Percentiles rank a stretch among this genome's conserved stretches.
Conservation (phyloP, 2,888 invertebrate species). For the Sarcophaga carnaria region DNA sequence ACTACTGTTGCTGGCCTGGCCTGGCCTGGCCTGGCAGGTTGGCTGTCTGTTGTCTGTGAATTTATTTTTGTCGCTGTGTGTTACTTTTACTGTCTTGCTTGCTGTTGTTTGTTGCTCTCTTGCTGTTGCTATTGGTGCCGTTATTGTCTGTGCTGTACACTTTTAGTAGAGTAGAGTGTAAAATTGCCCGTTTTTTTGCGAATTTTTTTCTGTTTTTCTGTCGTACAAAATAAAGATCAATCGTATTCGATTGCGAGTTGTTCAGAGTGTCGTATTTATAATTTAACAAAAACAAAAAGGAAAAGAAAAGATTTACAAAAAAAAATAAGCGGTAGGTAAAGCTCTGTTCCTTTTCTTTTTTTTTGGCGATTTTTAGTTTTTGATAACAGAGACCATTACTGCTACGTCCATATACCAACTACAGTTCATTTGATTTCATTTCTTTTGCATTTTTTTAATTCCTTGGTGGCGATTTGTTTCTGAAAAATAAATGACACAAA, state of each 20-base stretch:
- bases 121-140: conserved; percentile 3
- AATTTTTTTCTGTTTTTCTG: not conserved
- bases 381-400: conserved; percentile 58
- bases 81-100: conserved; percentile 18
- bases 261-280: conserved; percentile 56
- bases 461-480: conserved; percentile 61
- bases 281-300: not conserved
- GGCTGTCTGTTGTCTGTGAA: conserved; percentile 20
- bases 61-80: conserved; percentile 9
- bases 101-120: conserved; percentile 9
- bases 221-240: conserved; percentile 75
- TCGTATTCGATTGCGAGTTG: conserved; percentile 79
- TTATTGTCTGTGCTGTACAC: conserved; percentile 28
- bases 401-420: conserved; percentile 29
- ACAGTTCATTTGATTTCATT: conserved; percentile 10
- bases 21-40: not conserved
- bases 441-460: conserved; percentile 47
- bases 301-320: not conserved
- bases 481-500: conserved; percentile 62
- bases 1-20: conserved; percentile 56
- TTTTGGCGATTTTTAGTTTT: conserved; percentile 65
- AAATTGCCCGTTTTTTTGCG: not conserved
- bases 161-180: conserved; percentile 11
- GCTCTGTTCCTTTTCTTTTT: conserved; percentile 13
- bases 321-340: conserved; percentile 78